Evolutionary conservation across 2,888 invertebrate species (phyloP).

Genomic region (Heteromyza rotundicornis): DNA sequence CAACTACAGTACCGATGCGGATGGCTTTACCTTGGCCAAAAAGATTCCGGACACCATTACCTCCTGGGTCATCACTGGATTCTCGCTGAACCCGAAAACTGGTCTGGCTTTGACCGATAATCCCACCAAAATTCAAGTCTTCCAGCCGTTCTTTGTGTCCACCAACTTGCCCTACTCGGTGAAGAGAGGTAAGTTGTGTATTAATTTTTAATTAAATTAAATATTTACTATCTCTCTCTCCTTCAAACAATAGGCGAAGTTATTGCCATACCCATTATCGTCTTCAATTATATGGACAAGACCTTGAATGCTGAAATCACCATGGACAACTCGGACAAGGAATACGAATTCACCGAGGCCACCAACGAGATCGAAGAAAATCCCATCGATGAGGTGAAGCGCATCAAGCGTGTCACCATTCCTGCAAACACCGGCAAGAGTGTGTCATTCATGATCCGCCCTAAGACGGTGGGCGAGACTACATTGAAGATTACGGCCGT

Average conservation of each 20-base stretch:
- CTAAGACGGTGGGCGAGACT: conserved; percentile 74
- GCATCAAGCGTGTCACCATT: conserved; percentile 65
- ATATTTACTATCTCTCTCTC: neutral
- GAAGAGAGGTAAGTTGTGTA: conserved; percentile 76
- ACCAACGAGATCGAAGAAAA: conserved; percentile 76
- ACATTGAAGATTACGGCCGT: conserved; percentile 78
- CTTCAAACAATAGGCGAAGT: conserved; percentile 78
- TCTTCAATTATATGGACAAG: conserved; percentile 86
- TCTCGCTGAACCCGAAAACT: conserved; percentile 76
- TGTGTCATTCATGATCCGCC: conserved; percentile 84
- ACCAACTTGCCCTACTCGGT: conserved; percentile 89
- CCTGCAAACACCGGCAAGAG: conserved; percentile 77
- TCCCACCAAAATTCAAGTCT: conserved; percentile 74
- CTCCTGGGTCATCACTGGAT: conserved; percentile 84
- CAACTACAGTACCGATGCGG: conserved; percentile 42
- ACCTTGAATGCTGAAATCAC: conserved; percentile 81
- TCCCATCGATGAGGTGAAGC: conserved; percentile 65
- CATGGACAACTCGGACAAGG: conserved; percentile 79
- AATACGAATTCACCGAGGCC: conserved; percentile 81
- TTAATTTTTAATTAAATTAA: neutral
- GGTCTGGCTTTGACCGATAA: conserved; percentile 79
- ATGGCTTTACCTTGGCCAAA: conserved; percentile 55
- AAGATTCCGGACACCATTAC: conserved; percentile 82
- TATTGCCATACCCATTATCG: conserved; percentile 83
- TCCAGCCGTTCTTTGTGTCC: conserved; percentile 83